Evolutionary conservation across 2,888 invertebrate species (phyloP).

Genomic region (Brenthis daphne): DNA sequence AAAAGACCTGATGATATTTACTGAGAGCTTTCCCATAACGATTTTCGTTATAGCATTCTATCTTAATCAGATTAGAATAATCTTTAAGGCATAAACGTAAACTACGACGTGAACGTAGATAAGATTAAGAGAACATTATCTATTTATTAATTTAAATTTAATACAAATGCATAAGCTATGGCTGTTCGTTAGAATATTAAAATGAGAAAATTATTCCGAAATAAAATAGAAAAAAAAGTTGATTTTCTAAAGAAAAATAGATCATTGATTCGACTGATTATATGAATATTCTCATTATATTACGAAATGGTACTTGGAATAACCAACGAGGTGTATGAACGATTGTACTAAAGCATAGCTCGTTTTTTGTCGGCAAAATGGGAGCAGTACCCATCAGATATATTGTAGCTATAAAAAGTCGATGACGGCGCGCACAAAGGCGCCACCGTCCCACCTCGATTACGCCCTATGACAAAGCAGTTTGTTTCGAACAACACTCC

Average conservation of each 20-base stretch:
- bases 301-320: conserved; percentile 13
- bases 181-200: no score
- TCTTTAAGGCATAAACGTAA: no score
- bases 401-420: conserved; percentile 67
- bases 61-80: no score
- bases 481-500: conserved; percentile 76
- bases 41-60: no score
- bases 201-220: no score
- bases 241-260: background rate
- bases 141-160: no score
- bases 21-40: no score
- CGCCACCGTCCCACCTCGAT: conserved; percentile 79
- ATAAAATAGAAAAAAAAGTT: no score
- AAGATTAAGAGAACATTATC: no score
- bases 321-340: conserved; percentile 45
- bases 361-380: conserved; percentile 75
- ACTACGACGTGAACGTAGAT: no score
- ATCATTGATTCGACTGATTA: conserved; percentile 7
- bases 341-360: conserved; percentile 46
- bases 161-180: no score
- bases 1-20: no score
- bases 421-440: conserved; percentile 76
- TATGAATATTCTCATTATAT: conserved; percentile 25
- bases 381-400: conserved; percentile 79
- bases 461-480: conserved; percentile 81